phyloP scores from a whole-genome alignment of 2,113 vertebrate genomes.

The Romanogobio albipinnatus region DNA sequence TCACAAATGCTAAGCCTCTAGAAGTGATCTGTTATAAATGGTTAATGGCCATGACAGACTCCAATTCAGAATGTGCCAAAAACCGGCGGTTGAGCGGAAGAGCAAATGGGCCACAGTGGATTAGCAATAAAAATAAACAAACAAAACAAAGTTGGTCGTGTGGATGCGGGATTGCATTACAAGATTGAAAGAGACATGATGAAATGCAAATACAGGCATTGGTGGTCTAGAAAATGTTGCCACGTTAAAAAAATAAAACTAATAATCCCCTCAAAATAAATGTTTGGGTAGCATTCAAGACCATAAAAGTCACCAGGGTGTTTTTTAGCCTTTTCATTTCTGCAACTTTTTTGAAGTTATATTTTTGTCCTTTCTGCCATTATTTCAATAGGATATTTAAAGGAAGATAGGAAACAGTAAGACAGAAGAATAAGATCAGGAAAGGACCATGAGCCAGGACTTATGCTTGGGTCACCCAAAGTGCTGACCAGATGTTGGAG shows the following conservation, averaged over 20 bases:
- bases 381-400: not conserved
- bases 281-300: not conserved
- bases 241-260: not conserved
- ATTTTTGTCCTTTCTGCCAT: not conserved
- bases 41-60: conserved; percentile 2
- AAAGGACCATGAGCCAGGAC: not conserved
- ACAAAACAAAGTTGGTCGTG: conserved; percentile 14
- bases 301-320: no score
- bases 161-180: conserved; percentile 38
- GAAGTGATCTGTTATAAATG: conserved; percentile 26
- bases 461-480: not conserved
- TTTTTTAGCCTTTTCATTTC: not conserved
- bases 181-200: not conserved
- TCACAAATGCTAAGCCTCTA: conserved; percentile 30
- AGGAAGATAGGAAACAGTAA: not conserved
- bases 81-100: not conserved
- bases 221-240: conserved; percentile 16
- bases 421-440: not conserved
- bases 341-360: not conserved
- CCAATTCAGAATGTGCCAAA: conserved; percentile 12
- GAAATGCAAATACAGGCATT: conserved; percentile 2
- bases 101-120: conserved; percentile 12
- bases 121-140: conserved; percentile 31
- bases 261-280: not conserved
- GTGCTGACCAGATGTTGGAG: not conserved